A percentile compares a stretch with the other conserved stretches of the same genome.
These are phyloP conservation scores for Laticauda colubrina DNA, from an alignment of 2,113 vertebrate species.

Conservation along the genomic window DNA sequence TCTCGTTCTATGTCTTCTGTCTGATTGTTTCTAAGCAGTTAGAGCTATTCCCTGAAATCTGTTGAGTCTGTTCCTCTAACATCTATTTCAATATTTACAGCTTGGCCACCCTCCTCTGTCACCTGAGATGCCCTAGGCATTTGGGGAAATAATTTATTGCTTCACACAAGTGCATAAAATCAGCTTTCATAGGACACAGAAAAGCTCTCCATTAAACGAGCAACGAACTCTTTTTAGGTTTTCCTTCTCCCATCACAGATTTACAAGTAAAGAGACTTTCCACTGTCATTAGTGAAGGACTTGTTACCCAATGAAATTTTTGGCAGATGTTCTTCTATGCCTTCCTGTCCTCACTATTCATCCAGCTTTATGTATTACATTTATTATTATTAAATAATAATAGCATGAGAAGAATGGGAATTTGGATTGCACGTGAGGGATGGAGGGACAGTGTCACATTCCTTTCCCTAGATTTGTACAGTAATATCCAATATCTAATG, in stretches of 20 bases:
- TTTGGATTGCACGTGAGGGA: background rate
- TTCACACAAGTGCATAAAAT: conserved; percentile 8
- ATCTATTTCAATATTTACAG: background rate
- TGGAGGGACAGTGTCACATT: background rate
- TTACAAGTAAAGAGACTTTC: conserved; percentile 19
- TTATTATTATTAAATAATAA: background rate
- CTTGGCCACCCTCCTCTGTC: background rate
- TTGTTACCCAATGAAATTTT: background rate
- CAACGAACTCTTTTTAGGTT: background rate
- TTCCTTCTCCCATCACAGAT: conserved; percentile 10
- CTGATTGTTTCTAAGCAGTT: background rate
- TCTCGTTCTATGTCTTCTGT: background rate
- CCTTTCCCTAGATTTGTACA: background rate
- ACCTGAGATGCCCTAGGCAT: background rate
- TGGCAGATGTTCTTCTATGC: background rate
- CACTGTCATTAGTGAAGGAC: background rate
- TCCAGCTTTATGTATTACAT: background rate
- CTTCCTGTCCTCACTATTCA: background rate
- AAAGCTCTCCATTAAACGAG: background rate
- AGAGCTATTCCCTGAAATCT: conserved; percentile 3
- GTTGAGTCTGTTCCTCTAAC: background rate
- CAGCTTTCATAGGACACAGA: background rate
- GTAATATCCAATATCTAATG: background rate
- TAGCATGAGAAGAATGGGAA: background rate
- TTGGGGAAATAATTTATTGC: background rate